Conservation (phyloP, 1,140 invertebrate species). For the Aethina tumida region DNA sequence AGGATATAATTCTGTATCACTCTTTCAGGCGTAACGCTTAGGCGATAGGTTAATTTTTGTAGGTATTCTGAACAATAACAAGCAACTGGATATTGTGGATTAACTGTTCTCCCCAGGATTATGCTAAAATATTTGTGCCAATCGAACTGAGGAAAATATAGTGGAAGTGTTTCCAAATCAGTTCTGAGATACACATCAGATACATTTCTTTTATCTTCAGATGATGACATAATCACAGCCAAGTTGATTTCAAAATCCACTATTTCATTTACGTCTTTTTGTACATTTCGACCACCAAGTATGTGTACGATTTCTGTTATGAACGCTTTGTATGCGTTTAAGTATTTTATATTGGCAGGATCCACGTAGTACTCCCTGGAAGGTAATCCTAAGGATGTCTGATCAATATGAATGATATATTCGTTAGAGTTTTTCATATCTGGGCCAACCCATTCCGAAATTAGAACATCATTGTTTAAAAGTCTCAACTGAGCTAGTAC, state of each 20-base stretch:
- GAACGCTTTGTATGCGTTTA: constrained; percentile 70
- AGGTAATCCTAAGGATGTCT: constrained; percentile 76
- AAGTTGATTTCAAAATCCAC: constrained; percentile 74
- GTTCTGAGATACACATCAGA: constrained; percentile 71
- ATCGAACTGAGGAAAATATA: constrained; percentile 62
- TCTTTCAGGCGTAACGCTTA: constrained; percentile 37
- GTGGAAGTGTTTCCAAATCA: constrained; percentile 56
- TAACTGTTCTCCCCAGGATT: constrained; percentile 49
- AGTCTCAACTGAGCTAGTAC: constrained; percentile 62
- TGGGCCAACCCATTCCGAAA: constrained; percentile 76
- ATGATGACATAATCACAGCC: constrained; percentile 69
- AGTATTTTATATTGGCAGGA: constrained; percentile 53
- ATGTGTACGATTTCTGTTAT: constrained; percentile 58
- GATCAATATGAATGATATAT: constrained; percentile 82
- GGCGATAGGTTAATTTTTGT: constrained; percentile 38
- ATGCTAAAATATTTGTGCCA: constrained; percentile 66
- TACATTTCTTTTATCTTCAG: constrained; percentile 72
- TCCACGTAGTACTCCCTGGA: constrained; percentile 78
- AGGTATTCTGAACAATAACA: constrained; percentile 64
- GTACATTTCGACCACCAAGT: constrained; percentile 55
- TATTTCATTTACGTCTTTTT: constrained; percentile 57
- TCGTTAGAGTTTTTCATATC: constrained; percentile 82
- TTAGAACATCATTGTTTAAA: constrained; percentile 75
- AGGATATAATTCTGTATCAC: constrained; percentile 68
- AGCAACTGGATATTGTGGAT: constrained; percentile 55